Evolutionary conservation across 2,113 vertebrate species (phyloP), one percentile per base, ranked within the genome.

Genomic region (Raja brachyura): DNA sequence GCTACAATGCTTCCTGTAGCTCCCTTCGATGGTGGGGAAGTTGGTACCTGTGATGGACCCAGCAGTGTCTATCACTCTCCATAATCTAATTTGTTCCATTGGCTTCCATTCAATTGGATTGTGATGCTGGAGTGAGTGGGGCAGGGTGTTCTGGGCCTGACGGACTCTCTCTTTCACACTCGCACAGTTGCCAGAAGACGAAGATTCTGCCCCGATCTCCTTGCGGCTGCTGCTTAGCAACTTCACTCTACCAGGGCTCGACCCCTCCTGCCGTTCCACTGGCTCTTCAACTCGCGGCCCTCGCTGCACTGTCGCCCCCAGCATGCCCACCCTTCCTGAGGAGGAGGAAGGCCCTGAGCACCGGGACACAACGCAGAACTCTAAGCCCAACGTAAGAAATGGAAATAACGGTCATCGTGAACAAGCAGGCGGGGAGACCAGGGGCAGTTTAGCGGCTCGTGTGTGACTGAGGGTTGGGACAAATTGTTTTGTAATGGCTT

Each of bases 311-410:
- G 95, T 13, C 4, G 95, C 94, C 94, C 95, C 96, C 93, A 83
- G 94, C 95, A 99, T 99, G 98, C 98, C 98, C 96, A 98, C 97
- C 68, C 95, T 97, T 94, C 98, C 98, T 0, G 98, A 98, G 95
- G 97, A 98, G 93, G 97, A 98, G 95, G 98, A 98, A 94, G 97
- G 97, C 79, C 96, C 96, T 16, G 98, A 98, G 94, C 96, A 98
- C 93, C 94, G 96, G 88, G 95, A 97, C 94, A 96, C 95, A 93
- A 95, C 94, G 75, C 95, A 95, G 77, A 97, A 96, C 94, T 95
- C 96, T 88, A 95, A 97, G 61, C 95, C 95, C 93, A 96, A 96
- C 94, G 98, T 98, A 94, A 92, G 63, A 1, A 70, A 74, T 20
- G 13, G 8, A 66, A 66, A 14, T 66, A 14, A 66, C 39, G 39